Evolutionary conservation across 2,797 vertebrate genomes (phyloP), one percentile per base, ranked within the genome.

Genomic region (Astyanax mexicanus): DNA sequence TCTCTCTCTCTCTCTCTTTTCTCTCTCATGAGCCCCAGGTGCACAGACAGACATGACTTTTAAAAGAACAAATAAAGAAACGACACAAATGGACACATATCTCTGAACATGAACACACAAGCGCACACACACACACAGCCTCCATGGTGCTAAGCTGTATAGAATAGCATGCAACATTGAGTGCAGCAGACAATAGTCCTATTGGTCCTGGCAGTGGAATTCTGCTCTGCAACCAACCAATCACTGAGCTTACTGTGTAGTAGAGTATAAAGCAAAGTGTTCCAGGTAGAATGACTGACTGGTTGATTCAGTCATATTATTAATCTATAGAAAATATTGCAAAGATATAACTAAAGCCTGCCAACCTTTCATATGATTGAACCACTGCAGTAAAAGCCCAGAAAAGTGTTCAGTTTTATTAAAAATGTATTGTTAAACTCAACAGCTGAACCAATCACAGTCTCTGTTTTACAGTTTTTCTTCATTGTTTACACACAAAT

Each of bases 41-140:
- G 89, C 88, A 66, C 79, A 75, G 82, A 84, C 80, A 89, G 79
- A 83, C 77, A 78, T 89, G 79, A 89, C 87, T 90, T 75, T 81
- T 74, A 66, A 29, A 54, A 65, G 45, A 65, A 55, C 47, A 65
- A 66, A 55, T 61, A 74, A 55, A 52, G 60, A 42, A 73, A 27
- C 72, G n/a, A 21, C 60, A 40, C 60, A 52, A 52, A 65, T 49
- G 15, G 38, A 69, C 40, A 66, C 4, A 42, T 40, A 40, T 38
- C 37, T 11, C 35, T 35, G 5, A 2, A 32, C 29, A 32, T 5
- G 5, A 2, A 32, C 29, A 32, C 29, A 32, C 29, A 45, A 69
- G 60, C 69, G 60, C 70, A 57, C 54, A 71, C 52, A 57, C 38
- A 42, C 68, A 57, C 37, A 55, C 12, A 40, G 1, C 3, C 38